Evolutionary conservation across 2,113 vertebrate genomes (phyloP), one percentile per base, ranked within the genome.

Genomic region (Theropithecus gelada): DNA sequence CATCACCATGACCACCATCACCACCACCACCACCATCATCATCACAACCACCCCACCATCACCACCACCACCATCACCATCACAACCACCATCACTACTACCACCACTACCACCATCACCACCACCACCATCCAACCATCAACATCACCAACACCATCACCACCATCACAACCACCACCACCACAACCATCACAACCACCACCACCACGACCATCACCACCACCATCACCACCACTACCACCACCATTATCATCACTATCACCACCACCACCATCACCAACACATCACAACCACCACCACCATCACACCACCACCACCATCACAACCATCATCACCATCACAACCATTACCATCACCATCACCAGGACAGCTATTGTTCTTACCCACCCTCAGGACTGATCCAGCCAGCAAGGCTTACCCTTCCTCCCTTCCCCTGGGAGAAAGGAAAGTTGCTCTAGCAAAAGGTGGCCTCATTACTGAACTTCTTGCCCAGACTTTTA

Each of bases 71-170:
- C 1, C 25, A 64, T 4, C 11, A 23, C 4, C 9, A 64, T 0
- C 23, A 64, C 3, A 0, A 27, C 4, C 9, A 30, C 9, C 25
- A 30, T 0, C 59, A 25, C 25, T 1, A 27, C 4, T 1, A 61
- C 3, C 3, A 30, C 2, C 11, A 64, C 4, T 1, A 64, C 4
- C 27, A 64, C 5, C 61, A 30, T 4, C 10, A 61, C 2, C 1
- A 61, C 9, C 0, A 57, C 8, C 2, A 57, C 7, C 0, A 57
- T 0, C 8, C 43, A 7, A 10, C 7, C 23, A 25, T 4, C 5
- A 27, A 1, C 23, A 61, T 3, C 3, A 61, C 3, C 23, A 61
- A 1, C 2, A 64, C 1, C 0, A 30, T 4, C 0, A 64, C 10
- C 9, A 12, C 25, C 27, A 59, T 1, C 57, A 59, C 8, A 0